Evolutionary conservation across 2,888 invertebrate species (phyloP), one percentile per base, ranked within the genome.

Genomic region (Sclerodermus sp.): DNA sequence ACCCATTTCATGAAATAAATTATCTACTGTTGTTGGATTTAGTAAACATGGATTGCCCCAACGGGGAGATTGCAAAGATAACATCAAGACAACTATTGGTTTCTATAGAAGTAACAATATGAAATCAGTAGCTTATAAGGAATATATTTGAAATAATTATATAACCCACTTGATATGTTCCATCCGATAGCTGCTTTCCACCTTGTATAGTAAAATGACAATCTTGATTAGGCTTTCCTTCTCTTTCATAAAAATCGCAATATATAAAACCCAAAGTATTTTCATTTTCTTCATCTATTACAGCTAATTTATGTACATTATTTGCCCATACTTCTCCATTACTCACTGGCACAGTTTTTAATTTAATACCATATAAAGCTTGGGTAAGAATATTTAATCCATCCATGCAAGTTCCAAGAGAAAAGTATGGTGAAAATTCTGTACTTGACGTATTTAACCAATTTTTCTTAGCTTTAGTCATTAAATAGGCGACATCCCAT

Each of bases 151-250:
- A 45, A 49, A n/a, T n/a, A n/a, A 46, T 10, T 39, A 31, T 16
- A 31, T 62, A 87, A 31, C 18, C 23, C 62, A 87, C 87, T 83
- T 95, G 95, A 72, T 96, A 97, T 13, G 83, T 82, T 1, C 92
- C 92, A 71, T 93, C 88, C 0, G 86, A 73, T 51, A 91, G 76
- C 51, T 83, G 77, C 76, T 92, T 89, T 5, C 98, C 97, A 9
- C 98, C 98, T 72, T 91, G 89, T 62, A 99, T 96, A 0, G 99
- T 99, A 80, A 96, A 99, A 79, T 99, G 99, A 70, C 99, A 99
- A 78, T 99, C 99, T 81, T 96, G 96, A 78, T 92, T 89, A 4
- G 93, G 91, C 80, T 99, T 99, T n/a, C 90, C 90, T 17, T 83
- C 80, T 45, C 96, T 82, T 79, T 93, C 93, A 74, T 91, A 98